Evolutionary conservation across 2,797 vertebrate species (phyloP).

Genomic region (Atherinosoma microstoma): DNA sequence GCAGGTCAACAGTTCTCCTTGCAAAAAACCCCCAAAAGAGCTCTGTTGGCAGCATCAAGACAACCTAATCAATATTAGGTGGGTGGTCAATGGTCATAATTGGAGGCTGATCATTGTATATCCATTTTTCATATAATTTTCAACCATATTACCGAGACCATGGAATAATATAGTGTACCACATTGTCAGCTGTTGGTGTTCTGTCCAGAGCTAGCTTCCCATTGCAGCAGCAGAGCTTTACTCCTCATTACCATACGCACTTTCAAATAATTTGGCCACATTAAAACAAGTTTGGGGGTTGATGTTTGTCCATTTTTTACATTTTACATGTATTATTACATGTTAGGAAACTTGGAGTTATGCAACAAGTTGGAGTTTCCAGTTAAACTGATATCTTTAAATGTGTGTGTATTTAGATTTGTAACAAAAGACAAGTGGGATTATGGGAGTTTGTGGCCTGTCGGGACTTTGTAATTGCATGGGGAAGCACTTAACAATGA

Average conservation of each 20-base stretch:
- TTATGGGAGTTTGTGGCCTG: not conserved
- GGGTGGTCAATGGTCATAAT: too few species aligned
- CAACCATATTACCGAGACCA: not conserved
- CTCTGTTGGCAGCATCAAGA: too few species aligned
- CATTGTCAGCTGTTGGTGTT: not conserved
- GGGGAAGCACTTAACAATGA: conserved; percentile 6
- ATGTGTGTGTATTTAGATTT: not conserved
- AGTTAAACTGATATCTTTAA: not conserved
- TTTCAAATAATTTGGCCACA: not conserved
- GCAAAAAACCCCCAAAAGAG: not conserved
- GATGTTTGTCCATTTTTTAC: not conserved
- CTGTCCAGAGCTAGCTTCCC: not conserved
- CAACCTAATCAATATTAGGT: too few species aligned
- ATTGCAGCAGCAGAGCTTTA: not conserved
- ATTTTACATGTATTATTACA: not conserved
- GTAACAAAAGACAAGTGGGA: not conserved
- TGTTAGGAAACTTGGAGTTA: not conserved
- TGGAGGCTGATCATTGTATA: not conserved
- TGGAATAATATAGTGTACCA: not conserved
- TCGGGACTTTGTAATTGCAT: not conserved
- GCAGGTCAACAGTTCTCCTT: too few species aligned
- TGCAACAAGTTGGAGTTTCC: not conserved
- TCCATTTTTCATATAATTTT: not conserved
- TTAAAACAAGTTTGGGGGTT: not conserved
- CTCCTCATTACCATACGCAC: not conserved